Evolutionary conservation across 2,888 invertebrate species (phyloP).

Genomic region (Artemia sinica): DNA sequence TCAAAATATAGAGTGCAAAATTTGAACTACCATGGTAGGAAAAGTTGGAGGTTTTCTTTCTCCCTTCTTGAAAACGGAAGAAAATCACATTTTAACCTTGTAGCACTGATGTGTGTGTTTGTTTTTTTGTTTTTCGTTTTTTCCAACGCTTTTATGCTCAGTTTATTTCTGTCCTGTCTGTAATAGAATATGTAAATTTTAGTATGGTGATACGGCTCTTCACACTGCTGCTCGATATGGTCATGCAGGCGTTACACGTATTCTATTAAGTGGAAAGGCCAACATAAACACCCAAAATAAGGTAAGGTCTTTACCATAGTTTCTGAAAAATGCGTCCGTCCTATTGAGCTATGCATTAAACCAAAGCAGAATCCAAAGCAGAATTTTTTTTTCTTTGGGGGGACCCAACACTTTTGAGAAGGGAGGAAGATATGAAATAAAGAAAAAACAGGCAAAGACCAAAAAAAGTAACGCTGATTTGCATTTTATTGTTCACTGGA

Average conservation of each 20-base stretch:
- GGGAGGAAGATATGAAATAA: too few relatives aligned
- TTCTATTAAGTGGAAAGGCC: constrained; percentile 74
- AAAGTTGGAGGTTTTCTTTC: not conserved
- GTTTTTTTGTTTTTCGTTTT: not conserved
- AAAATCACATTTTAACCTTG: not conserved
- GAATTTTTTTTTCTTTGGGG: too few relatives aligned
- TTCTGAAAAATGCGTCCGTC: too few relatives aligned
- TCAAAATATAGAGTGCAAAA: too few relatives aligned
- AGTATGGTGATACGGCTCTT: constrained; percentile 86
- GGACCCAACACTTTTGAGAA: too few relatives aligned
- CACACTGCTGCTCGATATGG: constrained; percentile 90
- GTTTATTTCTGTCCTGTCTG: constrained; percentile 16
- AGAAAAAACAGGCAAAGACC: too few relatives aligned
- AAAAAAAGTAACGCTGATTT: too few relatives aligned
- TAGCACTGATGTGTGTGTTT: not conserved
- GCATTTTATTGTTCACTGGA: too few relatives aligned
- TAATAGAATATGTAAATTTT: constrained; percentile 28
- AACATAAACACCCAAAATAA: constrained; percentile 75
- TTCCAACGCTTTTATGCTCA: not conserved
- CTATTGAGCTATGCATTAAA: too few relatives aligned
- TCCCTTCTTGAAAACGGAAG: constrained; percentile 9
- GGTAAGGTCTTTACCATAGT: constrained; percentile 31
- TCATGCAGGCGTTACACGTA: constrained; percentile 84
- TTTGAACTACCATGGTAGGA: too few relatives aligned
- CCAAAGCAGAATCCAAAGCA: too few relatives aligned